Evolutionary conservation across 2,888 invertebrate species (phyloP).

Genomic region (Pyrochroa serraticornis): DNA sequence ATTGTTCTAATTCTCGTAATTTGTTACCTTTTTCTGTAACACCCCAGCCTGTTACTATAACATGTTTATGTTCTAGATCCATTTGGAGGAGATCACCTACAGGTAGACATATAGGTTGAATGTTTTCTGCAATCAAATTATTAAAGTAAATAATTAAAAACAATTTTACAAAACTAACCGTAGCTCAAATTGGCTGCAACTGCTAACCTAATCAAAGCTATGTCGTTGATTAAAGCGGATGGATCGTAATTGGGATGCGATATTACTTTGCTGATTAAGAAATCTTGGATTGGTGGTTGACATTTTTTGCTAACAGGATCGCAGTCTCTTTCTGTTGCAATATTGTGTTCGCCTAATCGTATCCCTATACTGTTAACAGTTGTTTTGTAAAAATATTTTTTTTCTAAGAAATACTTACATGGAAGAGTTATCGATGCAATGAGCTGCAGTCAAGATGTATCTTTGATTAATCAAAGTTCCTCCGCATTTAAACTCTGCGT

Average conservation of each 20-base stretch:
- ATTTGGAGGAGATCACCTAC: constrained; percentile 32
- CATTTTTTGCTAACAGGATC: constrained; percentile 47
- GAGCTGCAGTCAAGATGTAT: constrained; percentile 64
- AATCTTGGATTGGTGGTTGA: constrained; percentile 61
- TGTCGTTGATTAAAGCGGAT: constrained; percentile 63
- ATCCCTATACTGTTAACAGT: constrained; percentile 61
- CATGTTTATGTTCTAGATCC: constrained; percentile 54
- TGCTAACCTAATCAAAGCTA: constrained; percentile 62
- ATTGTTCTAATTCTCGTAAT: too few species aligned
- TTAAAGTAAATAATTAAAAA: neutral
- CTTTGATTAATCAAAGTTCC: constrained; percentile 59
- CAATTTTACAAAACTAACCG: constrained; percentile 34
- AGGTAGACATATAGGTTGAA: constrained; percentile 58
- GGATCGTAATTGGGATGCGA: constrained; percentile 63
- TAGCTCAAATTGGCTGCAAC: constrained; percentile 54
- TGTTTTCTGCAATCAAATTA: constrained; percentile 45
- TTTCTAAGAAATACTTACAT: constrained; percentile 39
- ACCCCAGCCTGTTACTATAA: constrained; percentile 76
- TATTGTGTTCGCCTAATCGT: constrained; percentile 68
- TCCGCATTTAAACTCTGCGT: constrained; percentile 56
- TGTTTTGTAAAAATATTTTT: neutral
- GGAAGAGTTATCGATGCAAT: constrained; percentile 60
- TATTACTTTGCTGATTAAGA: constrained; percentile 58
- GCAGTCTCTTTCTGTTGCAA: constrained; percentile 58
- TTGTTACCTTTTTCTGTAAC: constrained; percentile 64